These are phyloP conservation scores for Lucinisca nassula DNA, from an alignment of 2,888 invertebrate genomes.

Conservation along the genomic window DNA sequence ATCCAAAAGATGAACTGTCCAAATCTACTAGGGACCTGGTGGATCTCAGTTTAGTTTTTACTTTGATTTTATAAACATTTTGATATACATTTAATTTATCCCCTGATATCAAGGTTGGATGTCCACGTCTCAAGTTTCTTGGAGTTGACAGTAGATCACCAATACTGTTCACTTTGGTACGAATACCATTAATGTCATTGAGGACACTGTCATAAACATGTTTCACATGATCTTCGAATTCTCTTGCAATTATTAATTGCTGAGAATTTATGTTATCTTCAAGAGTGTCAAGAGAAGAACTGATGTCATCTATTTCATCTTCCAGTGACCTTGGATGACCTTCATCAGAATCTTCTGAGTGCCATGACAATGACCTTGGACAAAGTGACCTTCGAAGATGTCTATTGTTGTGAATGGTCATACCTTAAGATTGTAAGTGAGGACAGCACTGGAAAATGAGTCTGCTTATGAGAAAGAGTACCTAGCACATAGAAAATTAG, in stretches of 20 bases:
- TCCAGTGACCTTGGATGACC: constrained; percentile 21
- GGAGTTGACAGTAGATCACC: constrained; percentile 37
- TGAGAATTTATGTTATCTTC: constrained; percentile 43
- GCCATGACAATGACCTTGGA: constrained; percentile 7
- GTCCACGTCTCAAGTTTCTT: neutral
- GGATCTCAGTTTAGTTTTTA: neutral
- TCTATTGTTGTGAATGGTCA: neutral
- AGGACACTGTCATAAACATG: constrained; percentile 63
- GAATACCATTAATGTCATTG: constrained; percentile 55
- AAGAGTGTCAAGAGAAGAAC: constrained; percentile 45
- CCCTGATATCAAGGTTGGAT: neutral
- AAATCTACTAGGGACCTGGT: neutral
- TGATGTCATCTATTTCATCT: constrained; percentile 49
- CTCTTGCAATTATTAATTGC: constrained; percentile 53
- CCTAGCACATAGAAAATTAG: too few species aligned
- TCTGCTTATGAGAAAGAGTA: too few species aligned
- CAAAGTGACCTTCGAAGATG: neutral
- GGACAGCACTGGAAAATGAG: too few species aligned
- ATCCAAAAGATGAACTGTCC: neutral
- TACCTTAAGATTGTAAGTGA: too few species aligned
- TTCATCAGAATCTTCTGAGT: constrained; percentile 15
- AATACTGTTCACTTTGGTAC: constrained; percentile 48
- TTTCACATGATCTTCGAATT: constrained; percentile 55
- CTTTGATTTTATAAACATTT: too few species aligned
- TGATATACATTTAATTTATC: neutral